A percentile compares a stretch with the other conserved stretches of the same genome.
phyloP scores from a whole-genome alignment of 2,113 vertebrate species.

The Podarcis cretensis region DNA sequence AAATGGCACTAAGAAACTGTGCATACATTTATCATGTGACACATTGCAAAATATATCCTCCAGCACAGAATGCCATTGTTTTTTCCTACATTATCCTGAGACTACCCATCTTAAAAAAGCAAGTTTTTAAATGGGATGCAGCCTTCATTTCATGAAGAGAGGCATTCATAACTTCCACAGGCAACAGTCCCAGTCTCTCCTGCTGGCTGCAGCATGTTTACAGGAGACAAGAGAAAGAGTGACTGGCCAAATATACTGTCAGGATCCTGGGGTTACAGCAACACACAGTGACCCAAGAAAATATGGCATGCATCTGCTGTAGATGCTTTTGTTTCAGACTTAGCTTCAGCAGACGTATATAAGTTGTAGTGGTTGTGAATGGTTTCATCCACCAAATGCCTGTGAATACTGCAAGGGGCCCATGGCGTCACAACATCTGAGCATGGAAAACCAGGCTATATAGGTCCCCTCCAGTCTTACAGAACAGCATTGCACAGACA shows the following conservation, averaged over 20 bases:
- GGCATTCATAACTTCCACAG: not conserved
- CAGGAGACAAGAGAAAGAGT: not conserved
- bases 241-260: not conserved
- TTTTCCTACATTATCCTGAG: not conserved
- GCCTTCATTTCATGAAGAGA: not conserved
- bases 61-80: not conserved
- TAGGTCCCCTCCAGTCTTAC: not conserved
- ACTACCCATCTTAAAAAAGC: not conserved
- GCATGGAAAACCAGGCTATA: not conserved
- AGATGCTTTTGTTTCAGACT: not conserved
- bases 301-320: not conserved
- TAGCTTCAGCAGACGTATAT: not conserved
- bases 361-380: not conserved
- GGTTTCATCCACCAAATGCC: not conserved
- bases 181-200: not conserved
- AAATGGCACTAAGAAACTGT: not conserved
- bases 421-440: not conserved
- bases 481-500: not conserved
- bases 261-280: not conserved
- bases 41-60: not conserved
- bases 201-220: not conserved
- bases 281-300: not conserved
- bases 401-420: not conserved
- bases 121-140: not conserved
- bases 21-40: not conserved